Percentiles rank a stretch among this genome's conserved stretches.
Conservation (phyloP, 1,140 invertebrate genomes). For the Temnothorax longispinosus region DNA sequence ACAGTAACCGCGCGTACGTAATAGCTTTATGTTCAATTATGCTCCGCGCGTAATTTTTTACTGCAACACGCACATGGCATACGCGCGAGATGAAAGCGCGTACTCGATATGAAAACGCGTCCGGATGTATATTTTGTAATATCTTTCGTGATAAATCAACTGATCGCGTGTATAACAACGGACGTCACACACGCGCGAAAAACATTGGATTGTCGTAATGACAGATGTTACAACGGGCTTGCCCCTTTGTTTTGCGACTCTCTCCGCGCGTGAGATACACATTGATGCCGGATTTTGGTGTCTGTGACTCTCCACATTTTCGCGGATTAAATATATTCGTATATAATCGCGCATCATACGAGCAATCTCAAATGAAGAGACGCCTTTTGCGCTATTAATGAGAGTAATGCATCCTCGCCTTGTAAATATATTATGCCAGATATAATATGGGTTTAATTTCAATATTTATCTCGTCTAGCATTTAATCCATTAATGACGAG, state of each 20-base stretch:
- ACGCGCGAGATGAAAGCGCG: constrained; percentile 24
- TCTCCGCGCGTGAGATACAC: background rate
- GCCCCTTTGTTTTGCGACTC: constrained; percentile 33
- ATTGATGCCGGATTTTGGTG: background rate
- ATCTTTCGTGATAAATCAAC: constrained; percentile 48
- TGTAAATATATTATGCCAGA: background rate
- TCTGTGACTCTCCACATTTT: background rate
- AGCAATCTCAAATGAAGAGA: background rate
- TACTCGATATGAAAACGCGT: constrained; percentile 22
- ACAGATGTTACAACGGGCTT: constrained; percentile 31
- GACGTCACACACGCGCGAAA: constrained; percentile 62
- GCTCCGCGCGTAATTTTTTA: constrained; percentile 35
- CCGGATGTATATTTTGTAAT: constrained; percentile 52
- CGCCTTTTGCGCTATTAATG: background rate
- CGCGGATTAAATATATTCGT: background rate
- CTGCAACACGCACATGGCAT: background rate
- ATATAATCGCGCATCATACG: background rate
- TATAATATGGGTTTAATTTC: background rate
- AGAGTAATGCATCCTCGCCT: background rate
- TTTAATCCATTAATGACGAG: background rate
- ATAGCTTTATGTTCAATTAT: constrained; percentile 36
- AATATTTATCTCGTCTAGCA: background rate
- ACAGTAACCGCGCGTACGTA: background rate
- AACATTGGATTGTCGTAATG: constrained; percentile 39
- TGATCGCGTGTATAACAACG: constrained; percentile 41